Evolutionary conservation across 2,888 invertebrate genomes (phyloP), one percentile per base, ranked within the genome.

Genomic region (Erebia epiphron): DNA sequence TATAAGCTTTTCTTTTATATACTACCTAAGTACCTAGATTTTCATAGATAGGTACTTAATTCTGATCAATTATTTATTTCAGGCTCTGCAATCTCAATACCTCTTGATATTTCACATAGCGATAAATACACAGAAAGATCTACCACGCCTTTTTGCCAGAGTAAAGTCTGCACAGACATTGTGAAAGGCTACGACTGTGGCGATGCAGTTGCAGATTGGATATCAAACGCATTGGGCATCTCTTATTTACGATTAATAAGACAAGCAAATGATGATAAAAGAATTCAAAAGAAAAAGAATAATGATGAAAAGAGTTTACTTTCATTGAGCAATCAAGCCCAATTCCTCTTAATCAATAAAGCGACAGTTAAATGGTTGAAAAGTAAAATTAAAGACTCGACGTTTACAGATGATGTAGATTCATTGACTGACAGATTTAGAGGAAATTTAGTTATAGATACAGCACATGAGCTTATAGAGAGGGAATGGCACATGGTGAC

Each of bases 171-270:
- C 84, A 96, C 96, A 1, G 98, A 98, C 82, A 92, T 95, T 73
- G 95, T 98, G 0, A 94, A 95, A 79, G 98, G 97, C 0, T 92
- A 94, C 75, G 98, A 99, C 84, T 98, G 98, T 87, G 99, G 99
- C 0, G 95, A 96, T 68, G 95, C 95, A 74, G 96, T 96, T 0
- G 96, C 96, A 0, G 90, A 94, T 68, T 99, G 99, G 99, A 91
- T 99, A 54, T 95, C 96, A 70, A 91, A 95, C 76, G 96, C 95
- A 57, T 87, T 99, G 71, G 94, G 95, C 74, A 86, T 94, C 67
- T 94, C 96, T 0, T 97, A 96, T 66, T 82, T 97, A 54, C 94
- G 97, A 76, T 87, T 98, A 50, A 87, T 97, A 50, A 94, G 94
- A 78, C 97, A 97, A 82, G 93, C 89, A 14, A 82, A 79, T 73